A percentile compares a stretch with the other conserved stretches of the same genome.
These are phyloP conservation scores for Centropristis striata DNA, from an alignment of 2,113 vertebrate species.

Conservation along the genomic window DNA sequence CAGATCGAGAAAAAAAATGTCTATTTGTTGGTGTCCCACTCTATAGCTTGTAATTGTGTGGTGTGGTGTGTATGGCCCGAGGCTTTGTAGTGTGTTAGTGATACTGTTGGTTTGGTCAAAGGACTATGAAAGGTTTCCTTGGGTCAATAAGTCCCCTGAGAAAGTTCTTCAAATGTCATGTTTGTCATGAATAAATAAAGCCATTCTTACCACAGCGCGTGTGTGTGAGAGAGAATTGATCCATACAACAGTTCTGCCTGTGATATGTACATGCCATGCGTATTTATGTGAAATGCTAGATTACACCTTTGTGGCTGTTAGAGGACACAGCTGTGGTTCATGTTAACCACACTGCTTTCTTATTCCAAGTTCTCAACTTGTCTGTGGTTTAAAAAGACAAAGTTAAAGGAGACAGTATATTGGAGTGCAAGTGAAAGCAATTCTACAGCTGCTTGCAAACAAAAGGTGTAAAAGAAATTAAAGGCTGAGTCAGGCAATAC, in stretches of 20 bases:
- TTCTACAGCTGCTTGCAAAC: no score
- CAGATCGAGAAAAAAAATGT: no score
- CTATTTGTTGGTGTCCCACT: no score
- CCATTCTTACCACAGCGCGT: slow-evolving; percentile 14
- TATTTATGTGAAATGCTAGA: background rate
- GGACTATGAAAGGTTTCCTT: slow-evolving; percentile 30
- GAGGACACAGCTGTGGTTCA: background rate
- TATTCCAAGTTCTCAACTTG: background rate
- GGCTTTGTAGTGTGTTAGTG: background rate
- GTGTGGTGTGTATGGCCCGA: background rate
- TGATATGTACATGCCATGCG: background rate
- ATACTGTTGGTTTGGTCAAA: slow-evolving; percentile 29
- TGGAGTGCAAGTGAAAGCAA: no score
- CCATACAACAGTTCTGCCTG: background rate
- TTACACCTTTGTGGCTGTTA: background rate
- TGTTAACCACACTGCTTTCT: background rate
- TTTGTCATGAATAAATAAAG: slow-evolving; percentile 64
- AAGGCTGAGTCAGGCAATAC: no score
- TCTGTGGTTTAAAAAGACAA: background rate
- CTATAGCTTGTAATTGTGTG: background rate
- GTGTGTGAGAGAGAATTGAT: background rate
- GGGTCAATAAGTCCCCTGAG: slow-evolving; percentile 40
- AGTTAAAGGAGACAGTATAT: background rate
- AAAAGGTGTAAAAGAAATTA: no score
- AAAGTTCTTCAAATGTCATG: slow-evolving; percentile 48